Evolutionary conservation across 2,888 invertebrate species (phyloP).

Genomic region (Dolichopus griseipennis): DNA sequence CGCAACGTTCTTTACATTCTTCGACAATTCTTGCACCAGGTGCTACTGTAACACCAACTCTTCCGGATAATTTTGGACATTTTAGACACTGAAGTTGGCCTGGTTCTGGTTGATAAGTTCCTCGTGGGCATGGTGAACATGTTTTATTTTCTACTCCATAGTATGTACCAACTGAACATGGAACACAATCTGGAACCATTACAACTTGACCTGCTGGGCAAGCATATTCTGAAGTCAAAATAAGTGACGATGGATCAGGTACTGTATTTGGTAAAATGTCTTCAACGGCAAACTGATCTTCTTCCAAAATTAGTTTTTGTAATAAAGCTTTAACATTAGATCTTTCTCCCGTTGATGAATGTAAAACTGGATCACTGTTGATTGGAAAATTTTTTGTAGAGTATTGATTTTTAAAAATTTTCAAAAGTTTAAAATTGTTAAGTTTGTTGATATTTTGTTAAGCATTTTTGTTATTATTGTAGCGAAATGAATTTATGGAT

Average conservation of each 20-base stretch:
- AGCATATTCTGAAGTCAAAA: conserved; percentile 81
- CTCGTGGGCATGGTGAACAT: conserved; percentile 76
- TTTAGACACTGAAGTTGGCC: conserved; percentile 81
- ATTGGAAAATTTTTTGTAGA: neutral
- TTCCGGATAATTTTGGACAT: conserved; percentile 85
- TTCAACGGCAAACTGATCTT: conserved; percentile 87
- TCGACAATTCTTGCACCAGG: conserved; percentile 79
- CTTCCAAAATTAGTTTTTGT: conserved; percentile 83
- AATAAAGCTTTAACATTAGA: conserved; percentile 74
- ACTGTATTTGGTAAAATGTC: conserved; percentile 90
- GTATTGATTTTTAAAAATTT: neutral
- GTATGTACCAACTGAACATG: conserved; percentile 85
- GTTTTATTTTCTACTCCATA: conserved; percentile 66
- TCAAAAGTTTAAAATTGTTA: no score
- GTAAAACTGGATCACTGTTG: conserved; percentile 76
- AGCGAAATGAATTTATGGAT: conserved; percentile 9
- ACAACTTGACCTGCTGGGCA: conserved; percentile 91
- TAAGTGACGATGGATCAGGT: conserved; percentile 82
- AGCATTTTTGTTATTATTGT: conserved; percentile 11
- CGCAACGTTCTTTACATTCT: conserved; percentile 88
- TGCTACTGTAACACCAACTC: conserved; percentile 78
- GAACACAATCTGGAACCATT: conserved; percentile 87
- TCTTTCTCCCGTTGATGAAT: conserved; percentile 78
- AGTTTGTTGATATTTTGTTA: no score
- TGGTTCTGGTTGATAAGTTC: conserved; percentile 88